Evolutionary conservation across 2,797 vertebrate genomes (phyloP).

Genomic region (Myiothlypis chrysogaster): DNA sequence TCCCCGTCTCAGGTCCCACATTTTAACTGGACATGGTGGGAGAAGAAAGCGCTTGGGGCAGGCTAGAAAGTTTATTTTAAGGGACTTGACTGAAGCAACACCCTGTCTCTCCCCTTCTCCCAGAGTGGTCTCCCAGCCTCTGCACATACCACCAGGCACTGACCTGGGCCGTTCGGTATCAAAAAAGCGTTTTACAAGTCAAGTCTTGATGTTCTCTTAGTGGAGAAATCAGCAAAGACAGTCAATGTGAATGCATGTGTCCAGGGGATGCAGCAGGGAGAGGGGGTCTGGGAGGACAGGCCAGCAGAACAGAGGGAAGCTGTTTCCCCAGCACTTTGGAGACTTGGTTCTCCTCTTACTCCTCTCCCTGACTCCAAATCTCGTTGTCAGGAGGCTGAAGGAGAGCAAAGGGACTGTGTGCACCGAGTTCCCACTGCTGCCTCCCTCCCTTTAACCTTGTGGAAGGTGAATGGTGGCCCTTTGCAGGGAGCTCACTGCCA

Average conservation of each 20-base stretch:
- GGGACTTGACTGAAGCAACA: background rate
- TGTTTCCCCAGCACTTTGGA: background rate
- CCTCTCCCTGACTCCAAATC: background rate
- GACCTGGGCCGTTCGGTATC: background rate
- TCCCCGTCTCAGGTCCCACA: fast-evolving
- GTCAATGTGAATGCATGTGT: fast-evolving
- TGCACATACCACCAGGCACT: fast-evolving
- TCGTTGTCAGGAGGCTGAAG: fast-evolving
- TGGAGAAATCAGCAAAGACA: background rate
- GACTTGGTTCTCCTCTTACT: background rate
- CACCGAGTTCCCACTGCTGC: fast-evolving
- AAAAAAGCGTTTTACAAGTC: background rate
- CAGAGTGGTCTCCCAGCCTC: background rate
- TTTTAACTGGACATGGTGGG: background rate
- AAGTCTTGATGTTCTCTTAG: background rate
- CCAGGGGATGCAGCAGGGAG: fast-evolving
- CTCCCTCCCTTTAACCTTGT: background rate
- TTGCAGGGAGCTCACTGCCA: fast-evolving
- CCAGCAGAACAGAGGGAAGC: background rate
- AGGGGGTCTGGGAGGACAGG: fast-evolving
- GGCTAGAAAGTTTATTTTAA: background rate
- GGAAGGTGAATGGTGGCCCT: background rate
- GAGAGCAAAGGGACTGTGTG: no score
- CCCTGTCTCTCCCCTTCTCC: background rate
- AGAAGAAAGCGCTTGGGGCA: background rate